Evolutionary conservation across 2,888 invertebrate genomes (phyloP).

Genomic region (Coleophora flavipennella): DNA sequence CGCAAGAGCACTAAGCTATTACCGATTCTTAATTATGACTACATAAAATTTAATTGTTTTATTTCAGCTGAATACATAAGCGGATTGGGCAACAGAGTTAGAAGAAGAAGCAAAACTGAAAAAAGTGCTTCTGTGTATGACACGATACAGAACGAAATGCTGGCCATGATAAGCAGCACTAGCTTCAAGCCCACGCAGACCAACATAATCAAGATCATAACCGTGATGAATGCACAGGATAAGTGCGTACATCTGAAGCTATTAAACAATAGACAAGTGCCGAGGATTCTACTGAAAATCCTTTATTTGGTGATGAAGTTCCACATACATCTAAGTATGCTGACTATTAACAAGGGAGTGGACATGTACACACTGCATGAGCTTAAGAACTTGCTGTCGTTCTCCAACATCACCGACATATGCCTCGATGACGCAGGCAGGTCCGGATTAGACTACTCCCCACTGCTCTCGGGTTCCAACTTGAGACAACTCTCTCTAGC

Average conservation of each 20-base stretch:
- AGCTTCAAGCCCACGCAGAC: not conserved
- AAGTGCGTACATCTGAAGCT: too few relatives aligned
- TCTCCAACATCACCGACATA: constrained; percentile 36
- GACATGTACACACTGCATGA: constrained; percentile 27
- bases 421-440: constrained; percentile 32
- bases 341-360: constrained; percentile 32
- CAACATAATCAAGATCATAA: constrained; percentile 18
- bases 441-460: constrained; percentile 29
- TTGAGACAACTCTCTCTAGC: constrained; percentile 36
- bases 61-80: too few relatives aligned
- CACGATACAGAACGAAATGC: not conserved
- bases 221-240: constrained; percentile 6
- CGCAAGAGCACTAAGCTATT: too few relatives aligned
- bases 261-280: constrained; percentile 22
- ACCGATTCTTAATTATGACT: too few relatives aligned
- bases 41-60: too few relatives aligned
- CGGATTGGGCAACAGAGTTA: too few relatives aligned
- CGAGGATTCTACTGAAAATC: constrained; percentile 29
- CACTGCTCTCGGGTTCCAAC: constrained; percentile 24
- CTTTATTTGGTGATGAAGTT: constrained; percentile 30
- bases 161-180: not conserved
- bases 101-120: constrained; percentile 1
- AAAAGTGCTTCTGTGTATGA: constrained; percentile 13
- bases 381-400: constrained; percentile 27
- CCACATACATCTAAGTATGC: constrained; percentile 21